Percentiles rank a stretch among this genome's conserved stretches.
Conservation (phyloP, 2,888 invertebrate species). For the Meloe dianella region DNA sequence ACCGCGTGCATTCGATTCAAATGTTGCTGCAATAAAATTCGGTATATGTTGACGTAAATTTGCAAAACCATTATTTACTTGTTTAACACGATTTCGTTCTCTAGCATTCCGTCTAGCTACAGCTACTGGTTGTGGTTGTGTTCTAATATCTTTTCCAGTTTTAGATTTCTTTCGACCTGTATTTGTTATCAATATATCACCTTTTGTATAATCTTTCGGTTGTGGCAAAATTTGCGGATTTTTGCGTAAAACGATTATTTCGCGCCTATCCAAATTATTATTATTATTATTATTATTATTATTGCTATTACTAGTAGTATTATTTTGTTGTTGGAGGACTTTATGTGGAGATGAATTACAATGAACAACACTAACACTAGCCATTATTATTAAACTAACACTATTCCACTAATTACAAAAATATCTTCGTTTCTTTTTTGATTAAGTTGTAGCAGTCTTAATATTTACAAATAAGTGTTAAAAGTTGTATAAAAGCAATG, state of each 20-base stretch:
- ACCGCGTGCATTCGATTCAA: conserved; percentile 68
- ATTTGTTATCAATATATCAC: conserved; percentile 52
- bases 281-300: conserved; percentile 62
- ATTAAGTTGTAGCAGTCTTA: conserved; percentile 23
- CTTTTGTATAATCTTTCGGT: conserved; percentile 43
- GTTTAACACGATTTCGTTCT: conserved; percentile 90
- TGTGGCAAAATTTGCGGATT: conserved; percentile 60
- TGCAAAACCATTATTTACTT: conserved; percentile 90
- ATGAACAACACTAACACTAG: conserved; percentile 65
- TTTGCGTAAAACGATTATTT: conserved; percentile 65
- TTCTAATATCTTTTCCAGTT: conserved; percentile 44
- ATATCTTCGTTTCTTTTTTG: conserved; percentile 10
- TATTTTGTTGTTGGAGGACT: conserved; percentile 69
- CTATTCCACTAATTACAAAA: conserved; percentile 20
- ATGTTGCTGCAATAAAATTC: conserved; percentile 76
- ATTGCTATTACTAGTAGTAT: conserved; percentile 59
- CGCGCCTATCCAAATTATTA: conserved; percentile 47
- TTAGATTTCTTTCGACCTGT: conserved; percentile 56
- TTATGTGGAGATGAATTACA: conserved; percentile 67
- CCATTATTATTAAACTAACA: conserved; percentile 32
- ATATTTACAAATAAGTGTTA: no score
- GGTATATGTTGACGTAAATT: conserved; percentile 88
- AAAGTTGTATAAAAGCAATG: background rate
- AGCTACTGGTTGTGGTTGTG: conserved; percentile 74
- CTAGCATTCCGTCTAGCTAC: conserved; percentile 90